Base-by-base conservation (phyloP, 2,888 invertebrate genomes). In the Leptura quadrifasciata region DNA sequence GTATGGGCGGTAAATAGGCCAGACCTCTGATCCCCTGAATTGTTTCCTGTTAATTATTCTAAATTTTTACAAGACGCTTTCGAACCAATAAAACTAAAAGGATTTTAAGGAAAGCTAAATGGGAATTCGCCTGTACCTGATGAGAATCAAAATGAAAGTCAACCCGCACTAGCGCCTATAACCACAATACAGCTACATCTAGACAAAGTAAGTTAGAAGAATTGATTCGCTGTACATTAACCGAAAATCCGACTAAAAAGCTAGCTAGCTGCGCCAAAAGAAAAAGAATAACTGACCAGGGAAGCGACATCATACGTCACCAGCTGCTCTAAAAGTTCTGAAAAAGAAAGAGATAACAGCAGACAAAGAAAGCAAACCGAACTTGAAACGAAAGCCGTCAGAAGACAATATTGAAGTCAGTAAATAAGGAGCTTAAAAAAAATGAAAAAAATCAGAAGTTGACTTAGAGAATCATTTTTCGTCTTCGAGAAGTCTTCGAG, bases 401-500 rank as follows among this genome's bases (percentile, higher is more conserved):
- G n/a, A 12, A 54, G 8, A 54, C 18, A 35, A 6, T 10, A 35
- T 8, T 8, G 35, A 35, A 35, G 35, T 1, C 35, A 35, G 27
- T 8, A 27, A 27, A 27, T 27, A 27, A 27, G 35, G 8, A 35
- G 35, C 10, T 8, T 35, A 35, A 35, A 35, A 35, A 35, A 27
- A 6, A 35, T 35, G 35, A 60, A 15, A n/a, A 24, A 27, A 60
- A 3, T n/a, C 24, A 6, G 27, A 60, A 21, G n/a, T 60, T 20
- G 24, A 6, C n/a, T 60, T 60, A 21, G 27, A 60, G 15, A 60
- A 24, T 27, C 27, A 60, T 10, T 60, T 27, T 60, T n/a, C n/a
- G n/a, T n/a, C n/a, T n/a, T n/a, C n/a, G 60, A 27, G 27, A 60
- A 27, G 60, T 27, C n/a, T 27, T 60, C n/a, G 60, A 27, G 54